These are phyloP conservation scores for Lasioglossum leucozonium DNA, from an alignment of 2,888 invertebrate genomes.

Conservation along the genomic window DNA sequence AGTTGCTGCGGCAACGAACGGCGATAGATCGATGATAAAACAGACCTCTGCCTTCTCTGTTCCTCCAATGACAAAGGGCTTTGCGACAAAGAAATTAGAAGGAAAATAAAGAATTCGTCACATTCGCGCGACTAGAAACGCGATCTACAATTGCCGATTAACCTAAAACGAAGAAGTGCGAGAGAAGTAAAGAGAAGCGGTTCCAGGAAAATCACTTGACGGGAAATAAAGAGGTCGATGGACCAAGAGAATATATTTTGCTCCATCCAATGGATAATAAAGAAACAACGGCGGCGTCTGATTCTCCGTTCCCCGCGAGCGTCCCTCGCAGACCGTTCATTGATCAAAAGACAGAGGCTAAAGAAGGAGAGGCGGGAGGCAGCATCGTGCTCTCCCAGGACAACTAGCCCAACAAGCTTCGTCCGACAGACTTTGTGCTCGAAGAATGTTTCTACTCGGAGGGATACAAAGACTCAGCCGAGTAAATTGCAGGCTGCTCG, in stretches of 20 bases:
- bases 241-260: neutral
- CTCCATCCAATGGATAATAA: neutral
- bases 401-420: neutral
- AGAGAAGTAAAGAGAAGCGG: neutral
- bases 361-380: neutral
- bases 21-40: neutral
- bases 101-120: neutral
- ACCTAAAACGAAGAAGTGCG: neutral
- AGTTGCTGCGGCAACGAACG: neutral
- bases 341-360: neutral
- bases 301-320: neutral
- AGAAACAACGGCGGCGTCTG: neutral
- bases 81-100: too few relatives aligned
- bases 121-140: neutral
- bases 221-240: neutral
- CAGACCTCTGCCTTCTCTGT: neutral
- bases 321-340: neutral
- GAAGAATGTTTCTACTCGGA: neutral
- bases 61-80: neutral
- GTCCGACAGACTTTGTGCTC: neutral
- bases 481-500: slow-evolving; percentile 25
- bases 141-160: neutral
- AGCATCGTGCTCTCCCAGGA: neutral
- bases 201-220: too few relatives aligned
- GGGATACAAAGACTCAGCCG: neutral